Evolutionary conservation across 1,140 invertebrate species (phyloP).

Genomic region (Drosophila mauritiana): DNA sequence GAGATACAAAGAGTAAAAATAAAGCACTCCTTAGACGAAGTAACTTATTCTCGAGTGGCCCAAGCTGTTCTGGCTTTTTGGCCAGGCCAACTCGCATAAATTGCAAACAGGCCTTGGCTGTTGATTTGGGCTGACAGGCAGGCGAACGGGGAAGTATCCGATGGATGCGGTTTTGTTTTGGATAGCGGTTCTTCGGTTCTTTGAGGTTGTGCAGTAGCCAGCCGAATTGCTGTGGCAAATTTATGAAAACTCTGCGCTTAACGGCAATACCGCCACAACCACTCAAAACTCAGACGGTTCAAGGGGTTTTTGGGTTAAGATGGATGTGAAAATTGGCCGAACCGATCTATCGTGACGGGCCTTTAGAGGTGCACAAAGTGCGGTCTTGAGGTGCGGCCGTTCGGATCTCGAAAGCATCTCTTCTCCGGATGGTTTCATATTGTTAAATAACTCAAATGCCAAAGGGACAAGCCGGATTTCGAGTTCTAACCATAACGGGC

Average conservation of each 20-base stretch:
- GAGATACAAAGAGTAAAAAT: conserved; percentile 14
- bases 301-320: conserved; percentile 66
- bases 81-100: conserved; percentile 53
- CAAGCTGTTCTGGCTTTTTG: conserved; percentile 20
- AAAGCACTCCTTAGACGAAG: conserved; percentile 29
- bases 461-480: conserved; percentile 42
- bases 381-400: conserved; percentile 4
- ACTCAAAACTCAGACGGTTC: conserved; percentile 24
- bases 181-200: conserved; percentile 27
- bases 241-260: conserved; percentile 57
- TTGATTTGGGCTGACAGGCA: conserved; percentile 39
- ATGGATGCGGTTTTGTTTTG: conserved; percentile 38
- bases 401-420: not conserved
- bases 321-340: conserved; percentile 58
- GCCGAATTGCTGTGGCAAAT: conserved; percentile 60
- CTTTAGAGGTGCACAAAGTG: conserved; percentile 28
- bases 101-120: conserved; percentile 28
- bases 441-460: conserved; percentile 39
- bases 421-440: not conserved
- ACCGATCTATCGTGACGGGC: conserved; percentile 19
- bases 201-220: conserved; percentile 37
- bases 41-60: conserved; percentile 13
- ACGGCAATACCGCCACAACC: conserved; percentile 19
- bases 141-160: conserved; percentile 13
- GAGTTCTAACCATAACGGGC: conserved; percentile 70